phyloP scores from a whole-genome alignment of 1,140 invertebrate species.

The Batillaria attramentaria region DNA sequence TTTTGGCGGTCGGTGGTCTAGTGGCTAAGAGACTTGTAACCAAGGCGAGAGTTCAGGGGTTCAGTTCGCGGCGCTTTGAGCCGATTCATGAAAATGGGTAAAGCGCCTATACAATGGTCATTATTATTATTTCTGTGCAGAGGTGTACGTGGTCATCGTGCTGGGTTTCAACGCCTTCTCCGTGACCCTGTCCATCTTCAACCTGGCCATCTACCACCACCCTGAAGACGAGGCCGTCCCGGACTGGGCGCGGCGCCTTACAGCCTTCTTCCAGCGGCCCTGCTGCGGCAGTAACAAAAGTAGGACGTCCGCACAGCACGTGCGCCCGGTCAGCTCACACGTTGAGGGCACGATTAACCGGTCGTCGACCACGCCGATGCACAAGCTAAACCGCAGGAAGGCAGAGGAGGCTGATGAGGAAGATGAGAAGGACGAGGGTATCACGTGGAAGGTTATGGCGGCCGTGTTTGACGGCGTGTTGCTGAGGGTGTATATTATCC shows the following conservation, averaged over 20 bases:
- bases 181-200: slow-evolving; percentile 17
- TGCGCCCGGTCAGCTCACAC: neutral
- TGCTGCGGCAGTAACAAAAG: neutral
- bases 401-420: neutral
- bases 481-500: slow-evolving; percentile 19
- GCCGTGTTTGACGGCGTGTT: slow-evolving; percentile 16
- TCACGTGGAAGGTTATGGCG: slow-evolving; percentile 29
- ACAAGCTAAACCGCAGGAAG: neutral
- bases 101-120: too few species aligned
- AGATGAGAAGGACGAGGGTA: neutral
- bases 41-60: too few species aligned
- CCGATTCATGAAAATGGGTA: too few species aligned
- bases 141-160: slow-evolving; percentile 33
- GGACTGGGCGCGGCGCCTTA: neutral
- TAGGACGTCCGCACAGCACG: neutral
- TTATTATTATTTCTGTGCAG: slow-evolving; percentile 11
- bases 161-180: slow-evolving; percentile 19
- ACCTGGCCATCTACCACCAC: slow-evolving; percentile 28
- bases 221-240: slow-evolving; percentile 10
- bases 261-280: neutral
- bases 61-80: too few species aligned
- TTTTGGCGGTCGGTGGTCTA: too few species aligned
- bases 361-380: neutral
- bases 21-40: too few species aligned
- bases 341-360: neutral